Percentiles rank a stretch among this genome's conserved stretches.
phyloP scores from a whole-genome alignment of 2,113 vertebrate species.

The Halcyon senegalensis region DNA sequence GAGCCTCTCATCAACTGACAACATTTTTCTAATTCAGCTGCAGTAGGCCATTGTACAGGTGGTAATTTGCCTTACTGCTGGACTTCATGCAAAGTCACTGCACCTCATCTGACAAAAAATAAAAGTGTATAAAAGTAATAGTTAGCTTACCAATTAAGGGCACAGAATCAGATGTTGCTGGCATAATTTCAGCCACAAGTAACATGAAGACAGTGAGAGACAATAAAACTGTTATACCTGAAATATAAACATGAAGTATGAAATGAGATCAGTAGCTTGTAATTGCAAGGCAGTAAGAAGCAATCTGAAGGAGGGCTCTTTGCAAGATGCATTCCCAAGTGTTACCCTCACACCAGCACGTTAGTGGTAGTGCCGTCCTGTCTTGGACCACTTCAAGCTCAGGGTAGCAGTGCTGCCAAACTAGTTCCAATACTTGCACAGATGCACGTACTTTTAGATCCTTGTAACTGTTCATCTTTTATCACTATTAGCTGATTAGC shows the following conservation, averaged over 20 bases:
- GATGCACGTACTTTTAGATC: background rate
- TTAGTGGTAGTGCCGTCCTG: background rate
- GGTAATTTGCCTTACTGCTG: background rate
- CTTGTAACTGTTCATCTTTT: background rate
- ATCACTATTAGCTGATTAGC: background rate
- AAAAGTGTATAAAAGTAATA: background rate
- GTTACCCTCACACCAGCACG: fast-evolving
- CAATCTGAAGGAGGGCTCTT: background rate
- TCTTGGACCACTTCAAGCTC: background rate
- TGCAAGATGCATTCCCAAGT: background rate
- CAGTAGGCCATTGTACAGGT: background rate
- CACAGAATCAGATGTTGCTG: conserved; percentile 93
- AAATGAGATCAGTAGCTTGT: background rate
- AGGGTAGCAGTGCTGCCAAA: background rate
- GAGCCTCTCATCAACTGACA: background rate
- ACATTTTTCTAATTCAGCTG: background rate
- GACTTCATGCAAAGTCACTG: background rate
- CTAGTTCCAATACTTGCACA: background rate
- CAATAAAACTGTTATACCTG: conserved; percentile 94
- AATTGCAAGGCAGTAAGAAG: background rate
- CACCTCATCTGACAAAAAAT: background rate
- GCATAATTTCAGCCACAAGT: conserved; percentile 95
- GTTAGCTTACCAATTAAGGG: conserved; percentile 90
- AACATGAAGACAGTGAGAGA: conserved; percentile 97
- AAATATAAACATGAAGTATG: conserved; percentile 27